phyloP scores from a whole-genome alignment of 2,888 invertebrate genomes.

The Stegana nigrithorax region DNA sequence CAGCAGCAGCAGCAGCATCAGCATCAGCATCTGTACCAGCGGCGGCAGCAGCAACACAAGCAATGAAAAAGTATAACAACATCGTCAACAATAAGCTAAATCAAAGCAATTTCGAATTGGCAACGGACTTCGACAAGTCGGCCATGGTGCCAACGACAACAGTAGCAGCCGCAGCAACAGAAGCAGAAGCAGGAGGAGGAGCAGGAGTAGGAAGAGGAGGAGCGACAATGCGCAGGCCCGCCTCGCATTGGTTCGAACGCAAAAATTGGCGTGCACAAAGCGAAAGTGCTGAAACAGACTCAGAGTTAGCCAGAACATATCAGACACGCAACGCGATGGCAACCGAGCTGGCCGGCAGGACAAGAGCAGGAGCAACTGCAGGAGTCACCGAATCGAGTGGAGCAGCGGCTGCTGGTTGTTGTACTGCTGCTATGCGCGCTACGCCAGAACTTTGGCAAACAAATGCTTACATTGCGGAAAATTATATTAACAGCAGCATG shows the following conservation, averaged over 20 bases:
- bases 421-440: background rate
- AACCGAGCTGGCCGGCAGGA: background rate
- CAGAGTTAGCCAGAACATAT: background rate
- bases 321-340: background rate
- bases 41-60: background rate
- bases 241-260: conserved; percentile 31
- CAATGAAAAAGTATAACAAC: conserved; percentile 18
- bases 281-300: conserved; percentile 1
- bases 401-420: background rate
- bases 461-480: conserved; percentile 44
- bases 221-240: conserved; percentile 24
- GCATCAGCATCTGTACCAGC: background rate
- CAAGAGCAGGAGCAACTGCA: background rate
- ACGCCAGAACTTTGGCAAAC: conserved; percentile 5
- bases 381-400: background rate
- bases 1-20: background rate
- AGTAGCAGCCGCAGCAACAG: background rate
- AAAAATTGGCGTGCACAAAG: conserved; percentile 40
- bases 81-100: conserved; percentile 45
- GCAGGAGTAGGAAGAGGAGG: too few species aligned
- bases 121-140: conserved; percentile 27
- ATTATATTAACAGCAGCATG: conserved; percentile 49
- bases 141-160: conserved; percentile 4
- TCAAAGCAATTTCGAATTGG: conserved; percentile 43
- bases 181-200: background rate